Evolutionary conservation across 1,140 invertebrate species (phyloP).

Genomic region (Hypsibius dujardini): DNA sequence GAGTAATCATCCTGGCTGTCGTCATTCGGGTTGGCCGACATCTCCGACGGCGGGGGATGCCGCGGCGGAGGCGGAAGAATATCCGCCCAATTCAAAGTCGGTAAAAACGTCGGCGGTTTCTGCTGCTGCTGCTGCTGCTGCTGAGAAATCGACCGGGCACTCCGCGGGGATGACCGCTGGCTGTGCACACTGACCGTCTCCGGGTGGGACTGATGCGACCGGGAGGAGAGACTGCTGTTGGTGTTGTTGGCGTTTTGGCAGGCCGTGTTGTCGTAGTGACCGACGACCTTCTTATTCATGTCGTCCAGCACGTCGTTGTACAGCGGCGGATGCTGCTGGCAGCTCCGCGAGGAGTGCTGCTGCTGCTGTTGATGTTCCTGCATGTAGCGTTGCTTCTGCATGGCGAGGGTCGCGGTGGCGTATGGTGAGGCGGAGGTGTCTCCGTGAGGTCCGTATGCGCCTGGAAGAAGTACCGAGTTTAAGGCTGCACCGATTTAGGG

Average conservation of each 20-base stretch:
- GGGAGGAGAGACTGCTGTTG: constrained; percentile 41
- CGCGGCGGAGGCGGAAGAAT: constrained; percentile 58
- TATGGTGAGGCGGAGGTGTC: background rate
- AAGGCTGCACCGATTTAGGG: too few species aligned
- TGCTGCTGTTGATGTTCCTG: constrained; percentile 21
- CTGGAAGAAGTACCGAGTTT: too few species aligned
- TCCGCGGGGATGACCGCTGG: constrained; percentile 21
- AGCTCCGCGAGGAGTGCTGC: constrained; percentile 24
- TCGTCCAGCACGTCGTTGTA: constrained; percentile 18
- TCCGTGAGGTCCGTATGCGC: too few species aligned
- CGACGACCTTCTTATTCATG: background rate
- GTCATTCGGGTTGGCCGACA: background rate
- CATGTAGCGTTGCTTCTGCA: constrained; percentile 4
- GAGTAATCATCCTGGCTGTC: constrained; percentile 7
- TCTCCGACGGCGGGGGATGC: constrained; percentile 45
- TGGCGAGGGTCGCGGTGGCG: constrained; percentile 2
- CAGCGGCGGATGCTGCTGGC: constrained; percentile 15
- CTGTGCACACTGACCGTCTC: constrained; percentile 19
- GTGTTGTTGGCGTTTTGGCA: constrained; percentile 49
- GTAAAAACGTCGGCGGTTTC: constrained; percentile 28
- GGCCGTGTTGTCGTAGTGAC: constrained; percentile 43
- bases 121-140: constrained; percentile 23
- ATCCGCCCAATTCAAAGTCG: constrained; percentile 53
- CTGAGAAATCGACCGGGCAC: constrained; percentile 20
- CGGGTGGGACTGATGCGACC: constrained; percentile 25